A percentile compares a stretch with the other conserved stretches of the same genome.
These are phyloP conservation scores for Mus spicilegus DNA, from an alignment of 2,113 vertebrate species.

Conservation along the genomic window DNA sequence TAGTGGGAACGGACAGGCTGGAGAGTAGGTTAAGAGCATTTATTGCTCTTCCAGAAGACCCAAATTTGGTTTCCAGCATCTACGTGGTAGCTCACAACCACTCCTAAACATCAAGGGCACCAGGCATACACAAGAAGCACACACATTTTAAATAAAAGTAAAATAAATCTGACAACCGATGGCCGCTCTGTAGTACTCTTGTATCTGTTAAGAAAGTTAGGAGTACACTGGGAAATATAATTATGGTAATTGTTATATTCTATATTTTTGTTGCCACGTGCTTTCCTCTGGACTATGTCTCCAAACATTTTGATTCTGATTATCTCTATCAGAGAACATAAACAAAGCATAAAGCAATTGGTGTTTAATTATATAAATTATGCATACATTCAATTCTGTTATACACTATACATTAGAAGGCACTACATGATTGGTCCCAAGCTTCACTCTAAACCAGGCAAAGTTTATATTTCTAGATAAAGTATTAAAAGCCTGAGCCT, in stretches of 20 bases:
- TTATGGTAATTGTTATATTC: background rate
- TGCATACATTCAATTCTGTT: background rate
- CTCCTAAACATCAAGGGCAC: background rate
- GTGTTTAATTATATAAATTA: slow-evolving; percentile 3
- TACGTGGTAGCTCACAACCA: background rate
- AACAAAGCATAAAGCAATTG: background rate
- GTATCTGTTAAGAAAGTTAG: background rate
- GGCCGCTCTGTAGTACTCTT: background rate
- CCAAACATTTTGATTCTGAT: slow-evolving; percentile 32
- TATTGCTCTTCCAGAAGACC: background rate
- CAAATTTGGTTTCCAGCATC: background rate
- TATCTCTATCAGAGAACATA: background rate
- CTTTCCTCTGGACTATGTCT: slow-evolving; percentile 15
- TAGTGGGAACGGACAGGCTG: background rate
- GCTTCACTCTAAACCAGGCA: slow-evolving; percentile 40
- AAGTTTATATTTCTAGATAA: background rate
- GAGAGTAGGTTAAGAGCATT: background rate
- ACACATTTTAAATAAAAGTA: background rate
- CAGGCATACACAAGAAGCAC: background rate
- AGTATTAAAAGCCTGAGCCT: background rate
- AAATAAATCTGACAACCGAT: background rate
- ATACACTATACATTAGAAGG: background rate
- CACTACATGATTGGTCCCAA: background rate
- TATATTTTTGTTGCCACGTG: background rate
- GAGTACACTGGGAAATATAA: background rate